Base-by-base conservation (phyloP, 2,888 invertebrate species). In the Periphyllus acericola region DNA sequence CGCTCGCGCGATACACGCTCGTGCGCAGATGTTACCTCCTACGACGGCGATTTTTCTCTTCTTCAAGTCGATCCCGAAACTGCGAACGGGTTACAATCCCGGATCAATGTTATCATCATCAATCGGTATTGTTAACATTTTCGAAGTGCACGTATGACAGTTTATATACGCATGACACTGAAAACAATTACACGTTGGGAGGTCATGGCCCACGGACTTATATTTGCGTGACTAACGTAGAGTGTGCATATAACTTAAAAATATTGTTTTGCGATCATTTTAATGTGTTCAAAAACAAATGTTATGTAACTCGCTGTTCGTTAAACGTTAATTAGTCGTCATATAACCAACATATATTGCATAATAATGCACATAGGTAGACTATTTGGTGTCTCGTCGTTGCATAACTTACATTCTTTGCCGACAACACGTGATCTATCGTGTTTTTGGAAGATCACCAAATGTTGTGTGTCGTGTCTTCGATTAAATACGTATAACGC, bases 381-480 rank as follows among this genome's bases (percentile, higher is more conserved):
- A 29, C 40, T 66, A 25, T 83, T 75, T 29, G 46, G 66, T 66
- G 17, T 55, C 17, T 46, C 68, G 68, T n/a, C 8, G 66, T 84
- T 84, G 25, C 32, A 66, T 84, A 84, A 84, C 66, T 84, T 25
- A 40, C 75, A 66, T 76, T 84, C 76, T 68, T 75, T n/a, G 40
- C 32, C 14, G 25, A 66, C 32, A n/a, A 19, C 17, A 66, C 46
- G 66, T 36, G 66, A 84, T 66, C 40, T 46, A 46, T 66, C 21
- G 25, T 25, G 84, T 68, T 75, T 84, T 76, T 76, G 84, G 84
- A 84, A 66, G 66, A 66, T 66, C 76, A 40, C 76, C 84, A 76
- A 84, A 32, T 84, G 25, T 17, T 17, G 46, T 21, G 40, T 40
- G 32, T 75, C 46, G 46, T 32, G 75, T 75, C 0, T 66, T 29